A percentile compares a stretch with the other conserved stretches of the same genome.
phyloP scores from a whole-genome alignment of 2,888 invertebrate genomes.

The Drosophila rellima region DNA sequence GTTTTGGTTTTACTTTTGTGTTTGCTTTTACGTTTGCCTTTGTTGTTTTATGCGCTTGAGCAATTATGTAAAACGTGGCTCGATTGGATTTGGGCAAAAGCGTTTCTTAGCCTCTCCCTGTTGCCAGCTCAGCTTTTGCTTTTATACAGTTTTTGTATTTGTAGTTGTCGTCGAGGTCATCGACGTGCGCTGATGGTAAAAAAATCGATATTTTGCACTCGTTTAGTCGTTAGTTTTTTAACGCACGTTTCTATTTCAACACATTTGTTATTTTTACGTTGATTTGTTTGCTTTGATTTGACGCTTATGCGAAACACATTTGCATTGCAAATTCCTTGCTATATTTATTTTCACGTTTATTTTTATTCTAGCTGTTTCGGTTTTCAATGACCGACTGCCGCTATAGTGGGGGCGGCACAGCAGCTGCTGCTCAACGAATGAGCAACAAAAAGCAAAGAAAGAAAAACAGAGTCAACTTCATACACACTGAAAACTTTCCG shows the following conservation, averaged over 20 bases:
- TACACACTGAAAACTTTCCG: constrained; percentile 69
- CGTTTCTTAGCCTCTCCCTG: constrained; percentile 33
- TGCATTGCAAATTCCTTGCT: constrained; percentile 34
- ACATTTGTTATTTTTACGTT: constrained; percentile 12
- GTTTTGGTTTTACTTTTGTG: constrained; percentile 33
- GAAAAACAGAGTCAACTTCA: constrained; percentile 65
- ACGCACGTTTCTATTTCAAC: constrained; percentile 20
- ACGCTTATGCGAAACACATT: constrained; percentile 23
- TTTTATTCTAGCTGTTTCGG: constrained; percentile 13
- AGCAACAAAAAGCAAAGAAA: constrained; percentile 63
- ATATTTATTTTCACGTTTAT: constrained; percentile 19
- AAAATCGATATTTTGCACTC: constrained; percentile 70
- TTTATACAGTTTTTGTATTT: constrained; percentile 32
- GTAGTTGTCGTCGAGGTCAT: constrained; percentile 70
- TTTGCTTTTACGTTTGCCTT: constrained; percentile 39
- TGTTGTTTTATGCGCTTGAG: constrained; percentile 60
- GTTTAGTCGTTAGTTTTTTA: constrained; percentile 22
- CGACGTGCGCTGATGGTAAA: constrained; percentile 59
- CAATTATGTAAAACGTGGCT: constrained; percentile 76
- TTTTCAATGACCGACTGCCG: constrained; percentile 53
- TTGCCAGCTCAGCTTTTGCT: constrained; percentile 38
- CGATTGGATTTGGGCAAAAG: constrained; percentile 56
- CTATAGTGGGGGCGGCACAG: constrained; percentile 30
- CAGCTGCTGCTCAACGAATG: constrained; percentile 57
- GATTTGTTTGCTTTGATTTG: constrained; percentile 31